Conservation (phyloP, 2,797 vertebrate genomes). For the Smutsia gigantea region DNA sequence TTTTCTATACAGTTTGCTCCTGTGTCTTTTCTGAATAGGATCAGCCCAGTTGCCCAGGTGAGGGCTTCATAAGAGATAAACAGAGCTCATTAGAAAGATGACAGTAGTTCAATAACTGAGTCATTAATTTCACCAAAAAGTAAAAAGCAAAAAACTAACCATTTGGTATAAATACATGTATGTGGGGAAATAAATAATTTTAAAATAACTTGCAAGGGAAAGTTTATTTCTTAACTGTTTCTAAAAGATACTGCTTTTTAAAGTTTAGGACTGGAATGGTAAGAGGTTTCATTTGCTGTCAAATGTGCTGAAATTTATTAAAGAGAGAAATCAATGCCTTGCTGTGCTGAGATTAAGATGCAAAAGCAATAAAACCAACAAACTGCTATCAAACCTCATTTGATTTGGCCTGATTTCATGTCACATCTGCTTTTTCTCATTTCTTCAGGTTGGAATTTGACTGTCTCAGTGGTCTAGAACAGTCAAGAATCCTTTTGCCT, state of each 20-base stretch:
- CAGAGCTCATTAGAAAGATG: constrained; percentile 29
- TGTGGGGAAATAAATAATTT: neutral
- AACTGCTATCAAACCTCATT: neutral
- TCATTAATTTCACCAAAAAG: constrained; percentile 45
- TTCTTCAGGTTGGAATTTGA: neutral
- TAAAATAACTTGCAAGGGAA: constrained; percentile 35
- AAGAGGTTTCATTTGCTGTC: constrained; percentile 47
- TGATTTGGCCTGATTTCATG: constrained; percentile 48
- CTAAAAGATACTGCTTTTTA: constrained; percentile 56
- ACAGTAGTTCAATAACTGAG: neutral
- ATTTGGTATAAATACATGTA: constrained; percentile 37
- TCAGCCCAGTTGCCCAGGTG: neutral
- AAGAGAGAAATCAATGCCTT: constrained; percentile 41
- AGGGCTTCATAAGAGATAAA: neutral
- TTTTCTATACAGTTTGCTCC: constrained; percentile 86
- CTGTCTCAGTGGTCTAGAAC: neutral
- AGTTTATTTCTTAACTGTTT: constrained; percentile 62
- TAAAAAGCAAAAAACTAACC: neutral
- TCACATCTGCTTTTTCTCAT: neutral
- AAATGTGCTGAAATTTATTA: constrained; percentile 30
- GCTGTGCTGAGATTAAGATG: constrained; percentile 43
- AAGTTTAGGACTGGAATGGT: constrained; percentile 32
- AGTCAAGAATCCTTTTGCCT: neutral
- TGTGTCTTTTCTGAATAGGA: constrained; percentile 79
- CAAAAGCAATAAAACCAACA: constrained; percentile 52